These are phyloP conservation scores for Enteromius viviparus DNA, from an alignment of 2,797 vertebrate genomes.

Conservation along the genomic window DNA sequence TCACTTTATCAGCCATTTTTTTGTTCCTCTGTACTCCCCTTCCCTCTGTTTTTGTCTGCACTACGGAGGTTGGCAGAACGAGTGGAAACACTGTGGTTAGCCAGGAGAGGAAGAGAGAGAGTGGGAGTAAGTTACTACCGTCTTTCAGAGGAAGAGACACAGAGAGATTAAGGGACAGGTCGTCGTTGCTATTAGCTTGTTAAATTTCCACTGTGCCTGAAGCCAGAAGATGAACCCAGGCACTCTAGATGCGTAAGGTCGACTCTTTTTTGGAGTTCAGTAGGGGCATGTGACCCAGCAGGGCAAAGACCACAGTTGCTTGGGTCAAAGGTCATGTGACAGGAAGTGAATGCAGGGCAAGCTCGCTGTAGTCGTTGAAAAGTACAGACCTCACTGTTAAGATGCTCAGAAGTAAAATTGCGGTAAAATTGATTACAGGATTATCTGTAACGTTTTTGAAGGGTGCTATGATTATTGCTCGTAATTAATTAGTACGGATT, in stretches of 20 bases:
- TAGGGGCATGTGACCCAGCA: constrained; percentile 57
- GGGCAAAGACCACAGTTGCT: constrained; percentile 58
- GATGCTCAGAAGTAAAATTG: neutral
- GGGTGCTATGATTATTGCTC: neutral
- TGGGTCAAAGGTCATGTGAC: constrained; percentile 65
- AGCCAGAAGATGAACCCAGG: neutral
- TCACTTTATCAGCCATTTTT: neutral
- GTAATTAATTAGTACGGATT: neutral
- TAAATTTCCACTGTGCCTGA: neutral
- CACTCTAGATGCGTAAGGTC: neutral
- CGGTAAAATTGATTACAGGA: neutral
- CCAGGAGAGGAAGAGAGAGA: constrained; percentile 31
- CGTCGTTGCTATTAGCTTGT: neutral
- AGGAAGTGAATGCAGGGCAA: constrained; percentile 67
- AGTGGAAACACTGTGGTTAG: constrained; percentile 54
- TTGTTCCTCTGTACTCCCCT: neutral
- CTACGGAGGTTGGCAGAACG: constrained; percentile 36
- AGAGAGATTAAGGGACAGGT: neutral
- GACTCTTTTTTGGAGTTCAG: neutral
- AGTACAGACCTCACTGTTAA: neutral
- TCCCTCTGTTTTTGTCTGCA: neutral
- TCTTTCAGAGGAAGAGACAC: neutral
- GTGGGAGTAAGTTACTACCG: constrained; percentile 4
- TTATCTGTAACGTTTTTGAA: neutral
- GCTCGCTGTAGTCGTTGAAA: constrained; percentile 5